Evolutionary conservation across 2,888 invertebrate species (phyloP), one percentile per base, ranked within the genome.

Genomic region (Nemapogon koenigi): DNA sequence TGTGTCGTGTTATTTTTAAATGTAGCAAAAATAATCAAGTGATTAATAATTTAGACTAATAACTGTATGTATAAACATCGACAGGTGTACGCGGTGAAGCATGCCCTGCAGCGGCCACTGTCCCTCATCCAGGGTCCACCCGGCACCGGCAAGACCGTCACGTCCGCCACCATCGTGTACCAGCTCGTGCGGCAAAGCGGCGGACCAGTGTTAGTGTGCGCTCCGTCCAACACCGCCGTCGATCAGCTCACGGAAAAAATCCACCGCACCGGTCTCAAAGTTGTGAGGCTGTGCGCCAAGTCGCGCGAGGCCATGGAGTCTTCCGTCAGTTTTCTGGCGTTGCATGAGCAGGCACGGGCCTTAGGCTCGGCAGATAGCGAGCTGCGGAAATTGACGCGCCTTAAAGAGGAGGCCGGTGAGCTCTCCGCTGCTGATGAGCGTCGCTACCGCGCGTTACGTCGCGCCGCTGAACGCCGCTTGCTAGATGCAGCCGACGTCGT

Each of bases 231-330:
- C 69, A 99, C 98, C 1, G 99, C 99, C 16, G 99, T 99, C 0
- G 99, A 99, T 68, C 99, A 99, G 57, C 82, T 99, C 13, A 98
- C 99, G 0, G 98, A 98, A 66, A 99, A 99, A 69, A 98, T 99
- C 39, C 98, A 99, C 66, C 86, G 90, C 48, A 98, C 98, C 4
- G 98, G 97, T 33, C 81, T 99, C 27, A 98, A 97, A 71, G 84
- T 84, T 3, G 96, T 99, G 2, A 83, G 99, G 1, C 83, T 99
- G 7, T 98, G 97, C 70, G 98, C 99, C 18, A 98, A 99, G 66
- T 96, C 96, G 0, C 85, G 99, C 18, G 99, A 99, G 63, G 97
- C 97, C 0, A 95, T 99, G 55, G 98, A 98, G 58, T 97, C 97
- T 0, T 94, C 96, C 0, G 97, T 99, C 1, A 94, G 96, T 30